These are phyloP conservation scores for Nemapogon koenigi DNA, from an alignment of 2,888 invertebrate species.

Conservation along the genomic window DNA sequence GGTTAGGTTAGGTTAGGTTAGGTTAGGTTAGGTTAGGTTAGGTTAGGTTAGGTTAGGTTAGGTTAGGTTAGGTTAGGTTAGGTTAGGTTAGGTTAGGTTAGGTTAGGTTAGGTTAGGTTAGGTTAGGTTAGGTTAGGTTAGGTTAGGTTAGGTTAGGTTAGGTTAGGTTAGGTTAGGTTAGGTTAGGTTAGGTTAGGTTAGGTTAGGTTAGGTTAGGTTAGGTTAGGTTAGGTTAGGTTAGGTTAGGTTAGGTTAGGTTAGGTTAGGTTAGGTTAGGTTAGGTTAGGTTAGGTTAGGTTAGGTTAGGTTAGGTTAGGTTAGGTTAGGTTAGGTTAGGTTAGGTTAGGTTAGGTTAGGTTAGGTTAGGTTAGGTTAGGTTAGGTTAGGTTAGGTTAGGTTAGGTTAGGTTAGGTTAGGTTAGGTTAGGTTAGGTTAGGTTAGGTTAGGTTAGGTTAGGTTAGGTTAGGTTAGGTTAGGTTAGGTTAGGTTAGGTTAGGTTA, in stretches of 20 bases:
- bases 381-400: constrained; percentile 11
- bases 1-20: constrained; percentile 13
- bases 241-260: constrained; percentile 11
- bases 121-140: constrained; percentile 13
- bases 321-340: constrained; percentile 12
- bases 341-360: constrained; percentile 11
- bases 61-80: constrained; percentile 15
- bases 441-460: constrained; percentile 9
- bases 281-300: constrained; percentile 12
- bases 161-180: constrained; percentile 15
- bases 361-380: constrained; percentile 10
- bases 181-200: constrained; percentile 14
- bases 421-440: constrained; percentile 10
- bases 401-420: constrained; percentile 14
- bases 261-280: constrained; percentile 13
- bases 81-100: constrained; percentile 14
- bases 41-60: constrained; percentile 13
- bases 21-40: constrained; percentile 13
- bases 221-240: constrained; percentile 14
- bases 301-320: constrained; percentile 13
- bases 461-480: constrained; percentile 8
- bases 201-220: constrained; percentile 14
- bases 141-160: constrained; percentile 16
- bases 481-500: constrained; percentile 11
- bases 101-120: constrained; percentile 11